Percentiles rank a stretch among this genome's conserved stretches.
Conservation (phyloP, 2,888 invertebrate genomes). For the Bombylius discolor region DNA sequence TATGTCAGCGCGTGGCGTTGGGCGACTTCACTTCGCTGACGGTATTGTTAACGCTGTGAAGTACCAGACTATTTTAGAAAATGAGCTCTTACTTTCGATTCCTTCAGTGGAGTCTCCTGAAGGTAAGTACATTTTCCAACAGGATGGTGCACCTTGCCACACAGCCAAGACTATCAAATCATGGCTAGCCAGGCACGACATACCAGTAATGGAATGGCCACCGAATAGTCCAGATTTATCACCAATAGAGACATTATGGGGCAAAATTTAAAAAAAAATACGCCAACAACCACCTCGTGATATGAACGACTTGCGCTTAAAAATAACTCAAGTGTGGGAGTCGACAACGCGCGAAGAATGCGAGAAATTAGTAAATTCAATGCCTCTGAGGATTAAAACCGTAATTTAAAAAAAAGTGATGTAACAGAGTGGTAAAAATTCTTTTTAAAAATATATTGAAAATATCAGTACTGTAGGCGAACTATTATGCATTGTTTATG, state of each 20-base stretch:
- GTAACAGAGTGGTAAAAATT: neutral
- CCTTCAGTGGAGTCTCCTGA: neutral
- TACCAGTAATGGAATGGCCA: neutral
- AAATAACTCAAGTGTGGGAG: no score
- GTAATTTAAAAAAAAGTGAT: neutral
- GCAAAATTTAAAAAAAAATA: no score
- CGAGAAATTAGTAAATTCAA: neutral
- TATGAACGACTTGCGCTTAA: neutral
- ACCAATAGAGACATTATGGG: no score
- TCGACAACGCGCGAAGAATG: neutral
- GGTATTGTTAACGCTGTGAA: neutral
- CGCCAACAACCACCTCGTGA: no score
- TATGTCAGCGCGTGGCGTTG: slow-evolving; percentile 6
- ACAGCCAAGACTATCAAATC: neutral
- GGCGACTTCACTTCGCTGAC: neutral
- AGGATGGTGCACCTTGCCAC: neutral
- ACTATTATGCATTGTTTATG: neutral
- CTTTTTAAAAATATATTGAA: no score
- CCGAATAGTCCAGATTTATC: neutral
- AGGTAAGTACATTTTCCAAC: neutral
- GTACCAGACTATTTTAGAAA: neutral
- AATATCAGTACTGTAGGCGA: neutral
- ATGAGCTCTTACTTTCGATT: neutral
- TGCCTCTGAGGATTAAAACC: neutral
- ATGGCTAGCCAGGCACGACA: neutral